These are phyloP conservation scores for Pantherophis alleghaniensis DNA, from an alignment of 2,797 vertebrate species.

Conservation along the genomic window DNA sequence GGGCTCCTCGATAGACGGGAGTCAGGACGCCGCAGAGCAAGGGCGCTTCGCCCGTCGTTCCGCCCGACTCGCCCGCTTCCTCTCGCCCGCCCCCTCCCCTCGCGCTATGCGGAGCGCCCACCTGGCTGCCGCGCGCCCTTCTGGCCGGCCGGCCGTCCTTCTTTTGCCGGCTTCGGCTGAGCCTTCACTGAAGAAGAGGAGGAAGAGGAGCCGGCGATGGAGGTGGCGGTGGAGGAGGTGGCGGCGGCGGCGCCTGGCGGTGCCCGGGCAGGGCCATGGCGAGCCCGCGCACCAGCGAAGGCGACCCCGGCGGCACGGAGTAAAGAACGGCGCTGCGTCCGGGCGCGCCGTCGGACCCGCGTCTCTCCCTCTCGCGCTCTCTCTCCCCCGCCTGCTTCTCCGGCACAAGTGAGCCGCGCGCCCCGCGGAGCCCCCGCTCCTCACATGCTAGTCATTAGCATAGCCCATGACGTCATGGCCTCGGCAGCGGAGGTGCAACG, in stretches of 20 bases:
- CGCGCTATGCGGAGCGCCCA: neutral
- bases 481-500: slow-evolving; percentile 3
- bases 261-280: slow-evolving; percentile 15
- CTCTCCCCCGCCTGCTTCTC: neutral
- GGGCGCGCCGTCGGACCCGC: neutral
- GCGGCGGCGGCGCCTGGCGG: neutral
- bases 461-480: slow-evolving; percentile 22
- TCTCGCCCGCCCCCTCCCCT: neutral
- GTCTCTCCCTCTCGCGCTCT: no score
- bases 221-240: neutral
- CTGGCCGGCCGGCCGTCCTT: neutral
- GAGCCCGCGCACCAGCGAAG: neutral
- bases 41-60: neutral
- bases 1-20: neutral
- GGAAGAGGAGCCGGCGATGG: neutral
- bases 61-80: neutral
- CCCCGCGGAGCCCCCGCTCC: neutral
- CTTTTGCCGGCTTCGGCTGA: neutral
- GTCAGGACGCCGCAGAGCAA: neutral
- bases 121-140: neutral
- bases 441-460: neutral
- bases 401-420: neutral
- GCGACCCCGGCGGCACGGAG: neutral
- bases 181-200: neutral
- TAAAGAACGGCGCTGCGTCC: neutral